Conservation (phyloP, 2,797 vertebrate genomes). For the Emydoidea blandingii region DNA sequence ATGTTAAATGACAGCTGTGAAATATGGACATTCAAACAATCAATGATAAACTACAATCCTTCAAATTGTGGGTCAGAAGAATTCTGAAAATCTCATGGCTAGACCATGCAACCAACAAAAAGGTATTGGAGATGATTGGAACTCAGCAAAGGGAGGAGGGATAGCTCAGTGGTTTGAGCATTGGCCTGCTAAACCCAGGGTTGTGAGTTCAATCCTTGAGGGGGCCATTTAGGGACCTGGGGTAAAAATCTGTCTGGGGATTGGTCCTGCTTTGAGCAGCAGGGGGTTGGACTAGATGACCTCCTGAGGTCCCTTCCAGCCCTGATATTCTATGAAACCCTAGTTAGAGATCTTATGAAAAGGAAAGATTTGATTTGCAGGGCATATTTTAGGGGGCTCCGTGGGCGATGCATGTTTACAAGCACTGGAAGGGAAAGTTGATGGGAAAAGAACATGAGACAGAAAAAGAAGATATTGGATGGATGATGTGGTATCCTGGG, state of each 20-base stretch:
- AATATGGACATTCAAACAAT: background rate
- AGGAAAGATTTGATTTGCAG: background rate
- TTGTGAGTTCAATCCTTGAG: too few species aligned
- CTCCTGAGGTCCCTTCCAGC: too few species aligned
- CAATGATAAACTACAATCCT: background rate
- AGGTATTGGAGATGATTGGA: background rate
- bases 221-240: too few species aligned
- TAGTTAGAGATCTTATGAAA: background rate
- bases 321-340: background rate
- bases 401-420: background rate
- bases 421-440: background rate
- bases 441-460: background rate
- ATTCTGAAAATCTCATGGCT: background rate
- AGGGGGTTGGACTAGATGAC: too few species aligned
- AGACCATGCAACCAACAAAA: background rate
- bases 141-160: background rate
- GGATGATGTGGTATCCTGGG: background rate
- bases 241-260: too few species aligned
- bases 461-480: background rate
- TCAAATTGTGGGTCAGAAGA: background rate
- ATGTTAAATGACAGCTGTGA: background rate
- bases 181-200: too few species aligned
- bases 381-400: background rate
- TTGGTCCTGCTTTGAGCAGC: too few species aligned
- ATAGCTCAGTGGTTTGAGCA: too few species aligned